These are phyloP conservation scores for Platycheirus albimanus DNA, from an alignment of 2,888 invertebrate species.

Conservation along the genomic window DNA sequence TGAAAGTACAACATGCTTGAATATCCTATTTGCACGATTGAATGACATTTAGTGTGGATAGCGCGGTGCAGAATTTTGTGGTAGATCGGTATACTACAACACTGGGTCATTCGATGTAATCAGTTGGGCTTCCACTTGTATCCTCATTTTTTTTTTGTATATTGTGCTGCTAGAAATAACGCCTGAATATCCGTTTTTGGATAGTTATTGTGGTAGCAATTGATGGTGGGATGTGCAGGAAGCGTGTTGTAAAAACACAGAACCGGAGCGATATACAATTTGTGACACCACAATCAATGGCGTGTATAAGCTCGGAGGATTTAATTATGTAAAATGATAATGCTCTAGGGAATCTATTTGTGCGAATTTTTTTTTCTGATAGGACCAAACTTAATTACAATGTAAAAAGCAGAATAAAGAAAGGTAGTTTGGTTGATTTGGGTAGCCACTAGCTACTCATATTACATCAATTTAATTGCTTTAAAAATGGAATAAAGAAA, in stretches of 20 bases:
- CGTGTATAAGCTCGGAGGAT: conserved; percentile 39
- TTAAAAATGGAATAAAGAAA: too few species aligned
- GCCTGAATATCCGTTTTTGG: conserved; percentile 37
- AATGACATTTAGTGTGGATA: conserved; percentile 44
- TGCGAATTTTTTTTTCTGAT: not conserved
- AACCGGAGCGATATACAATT: not conserved
- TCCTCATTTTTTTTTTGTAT: conserved; percentile 2
- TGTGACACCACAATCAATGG: conserved; percentile 30
- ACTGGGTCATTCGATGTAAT: conserved; percentile 59
- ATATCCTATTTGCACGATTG: conserved; percentile 60
- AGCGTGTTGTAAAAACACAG: conserved; percentile 10
- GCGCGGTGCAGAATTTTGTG: conserved; percentile 15
- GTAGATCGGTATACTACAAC: conserved; percentile 10
- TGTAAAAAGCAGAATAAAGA: not conserved
- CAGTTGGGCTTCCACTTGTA: conserved; percentile 23
- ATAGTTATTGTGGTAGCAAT: conserved; percentile 35
- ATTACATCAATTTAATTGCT: too few species aligned
- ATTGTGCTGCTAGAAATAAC: conserved; percentile 30
- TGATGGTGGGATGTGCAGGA: not conserved
- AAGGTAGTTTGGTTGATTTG: too few species aligned
- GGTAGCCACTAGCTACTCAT: too few species aligned
- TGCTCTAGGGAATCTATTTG: conserved; percentile 35
- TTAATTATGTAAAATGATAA: conserved; percentile 58
- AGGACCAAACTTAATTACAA: conserved; percentile 50
- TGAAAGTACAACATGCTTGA: conserved; percentile 8